Base-by-base conservation (phyloP, 2,888 invertebrate species). In the Sarcophaga variegata region DNA sequence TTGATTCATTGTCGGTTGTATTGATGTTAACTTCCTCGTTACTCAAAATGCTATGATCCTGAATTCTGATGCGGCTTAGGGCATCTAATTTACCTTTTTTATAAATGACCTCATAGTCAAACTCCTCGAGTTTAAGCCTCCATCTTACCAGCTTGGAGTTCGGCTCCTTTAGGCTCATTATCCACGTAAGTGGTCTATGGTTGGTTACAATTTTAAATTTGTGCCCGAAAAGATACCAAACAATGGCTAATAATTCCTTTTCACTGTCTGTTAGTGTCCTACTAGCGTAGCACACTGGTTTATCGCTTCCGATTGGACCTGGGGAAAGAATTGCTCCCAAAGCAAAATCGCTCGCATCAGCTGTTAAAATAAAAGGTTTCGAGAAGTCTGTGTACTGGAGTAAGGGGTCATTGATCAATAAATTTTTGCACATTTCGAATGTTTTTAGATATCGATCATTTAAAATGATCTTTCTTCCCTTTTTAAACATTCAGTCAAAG, bases 261-360 rank as follows among this genome's bases (percentile, higher is more conserved):
- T 91, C 90, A 0, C 86, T 70, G 22, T 76, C 47, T 2, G 78
- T 88, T 74, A 88, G 76, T 10, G 89, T 90, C 80, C 91, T 71
- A 20, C 91, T 91, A 2, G 91, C 88, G 72, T 88, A 91, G 37
- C 89, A 89, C 5, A 91, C 84, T 0, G 90, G 90, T 60, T 87
- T 64, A 83, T 90, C 88, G 25, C 71, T 75, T 79, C 90, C 89
- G 75, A 90, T 76, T 80, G 89, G 84, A 25, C 86, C 89, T 85
- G 92, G 92, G 2, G 89, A 89, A 12, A 92, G 70, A 4, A 92
- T 89, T 2, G 88, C 89, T 1, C 91, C 91, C 3, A 91, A 10
- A 0, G 91, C 90, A 5, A 71, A 80, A 20, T 90, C 85, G 10
- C 89, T 88, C 0, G 92, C 92, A 80, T 92, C 92, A 0, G 91